A percentile compares a stretch with the other conserved stretches of the same genome.
phyloP scores from a whole-genome alignment of 2,113 vertebrate genomes.

The Malurus alboscapulatus region DNA sequence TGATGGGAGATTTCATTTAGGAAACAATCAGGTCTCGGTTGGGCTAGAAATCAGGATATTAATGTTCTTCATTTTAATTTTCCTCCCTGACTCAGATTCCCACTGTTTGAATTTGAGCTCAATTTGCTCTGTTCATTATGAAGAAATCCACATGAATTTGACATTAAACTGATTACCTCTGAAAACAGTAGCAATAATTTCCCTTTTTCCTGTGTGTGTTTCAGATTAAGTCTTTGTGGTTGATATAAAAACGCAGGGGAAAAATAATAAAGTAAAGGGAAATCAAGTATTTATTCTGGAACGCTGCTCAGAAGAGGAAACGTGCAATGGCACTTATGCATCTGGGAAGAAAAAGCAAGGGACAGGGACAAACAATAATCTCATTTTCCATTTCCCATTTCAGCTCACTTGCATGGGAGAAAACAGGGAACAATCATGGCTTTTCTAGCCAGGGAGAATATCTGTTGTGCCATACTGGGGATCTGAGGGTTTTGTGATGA shows the following conservation, averaged over 20 bases:
- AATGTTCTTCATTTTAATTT: constrained; percentile 62
- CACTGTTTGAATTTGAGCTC: constrained; percentile 61
- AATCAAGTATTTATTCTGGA: constrained; percentile 33
- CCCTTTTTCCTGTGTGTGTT: constrained; percentile 39
- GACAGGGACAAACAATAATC: not conserved
- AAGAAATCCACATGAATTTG: constrained; percentile 63
- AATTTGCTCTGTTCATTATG: constrained; percentile 65
- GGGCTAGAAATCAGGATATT: constrained; percentile 55
- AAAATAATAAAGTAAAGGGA: constrained; percentile 40
- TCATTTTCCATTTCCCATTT: not conserved
- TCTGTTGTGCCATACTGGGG: not conserved
- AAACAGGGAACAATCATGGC: not conserved
- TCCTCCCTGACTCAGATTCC: constrained; percentile 49
- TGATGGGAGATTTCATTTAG: constrained; percentile 57
- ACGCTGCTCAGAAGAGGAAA: not conserved
- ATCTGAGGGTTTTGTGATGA: not conserved
- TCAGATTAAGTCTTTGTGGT: constrained; percentile 61
- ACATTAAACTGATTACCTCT: constrained; percentile 65
- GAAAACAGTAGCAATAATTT: constrained; percentile 50
- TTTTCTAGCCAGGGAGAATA: not conserved
- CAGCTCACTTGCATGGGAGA: not conserved
- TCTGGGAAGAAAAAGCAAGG: not conserved
- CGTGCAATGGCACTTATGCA: not conserved
- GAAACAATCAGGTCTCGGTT: constrained; percentile 44
- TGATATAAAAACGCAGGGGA: constrained; percentile 45